Base-by-base conservation (phyloP, 2,888 invertebrate species). In the Plusia festucae region DNA sequence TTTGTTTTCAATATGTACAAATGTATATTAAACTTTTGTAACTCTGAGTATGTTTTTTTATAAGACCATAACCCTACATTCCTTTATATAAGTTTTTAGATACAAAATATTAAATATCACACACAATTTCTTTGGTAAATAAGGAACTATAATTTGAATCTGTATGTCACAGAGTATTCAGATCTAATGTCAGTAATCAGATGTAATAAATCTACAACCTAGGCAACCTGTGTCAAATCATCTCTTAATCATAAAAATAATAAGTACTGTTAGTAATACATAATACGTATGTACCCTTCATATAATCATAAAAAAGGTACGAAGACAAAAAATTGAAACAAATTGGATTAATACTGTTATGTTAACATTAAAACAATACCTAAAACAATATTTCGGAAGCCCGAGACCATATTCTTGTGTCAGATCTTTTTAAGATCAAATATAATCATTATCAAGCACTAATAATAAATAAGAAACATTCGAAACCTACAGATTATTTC, bases 1-100 rank as follows among this genome's bases (percentile, higher is more conserved):
- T 90, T 88, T 88, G 84, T 82, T 91, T 88, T 82, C 84, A 88
- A 89, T 82, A 81, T 94, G 94, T 94, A 94, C 93, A 94, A 93
- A 93, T 93, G 93, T 94, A 93, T 90, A 94, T 90, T 93, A 93
- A 92, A 92, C 72, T 77, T 81, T 84, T 83, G 80, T 85, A 85
- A 86, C 81, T 82, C 59, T 69, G 55, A 51, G 8, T 69, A 75
- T 82, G 59, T 77, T 79, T 81, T 70, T 59, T 64, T 34, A 30
- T 68, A 74, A 60, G 58, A 71, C 8, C 2, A 9, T 30, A 30
- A 7, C 8, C 9, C 8, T 30, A 60, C 55, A 52, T 52, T 58
- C 70, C 61, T 32, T 61, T 34, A 20, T 11, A 32, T 46, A 16
- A 61, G 9, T 18, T 20, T 52, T 30, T 46, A 27, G 20, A 51